Base-by-base conservation (phyloP, 2,888 invertebrate species). In the Drosophila neutralis region DNA sequence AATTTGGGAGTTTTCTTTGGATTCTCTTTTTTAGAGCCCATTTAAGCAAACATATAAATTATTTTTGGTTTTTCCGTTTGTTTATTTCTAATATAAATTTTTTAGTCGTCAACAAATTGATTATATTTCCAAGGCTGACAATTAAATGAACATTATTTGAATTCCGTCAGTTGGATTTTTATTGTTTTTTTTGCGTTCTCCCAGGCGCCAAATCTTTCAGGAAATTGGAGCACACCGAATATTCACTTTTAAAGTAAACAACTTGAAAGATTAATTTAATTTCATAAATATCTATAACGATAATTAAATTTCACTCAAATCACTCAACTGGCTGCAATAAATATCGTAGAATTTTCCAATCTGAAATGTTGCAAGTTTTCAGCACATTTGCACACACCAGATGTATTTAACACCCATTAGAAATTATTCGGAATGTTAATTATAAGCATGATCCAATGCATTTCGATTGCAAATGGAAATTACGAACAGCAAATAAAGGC, bases 381-480 rank as follows among this genome's bases (percentile, higher is more conserved):
- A 29, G 2, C 51, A 70, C 31, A 53, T 60, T 60, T 57, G 35
- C 21, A 21, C 15, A 51, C 48, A 33, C 11, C 45, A 60, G 66
- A 65, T 42, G 54, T 42, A 69, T 29, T 78, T 27, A 73, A 36
- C 45, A 68, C 61, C 48, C 48, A 49, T 54, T n/a, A 38, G 21
- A 40, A 60, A 48, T 29, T 42, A 33, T 54, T 52, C 61, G 59
- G 59, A 71, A 65, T 67, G 77, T 78, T 82, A 84, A 76, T 77
- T 84, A 87, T 87, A 81, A 83, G 77, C 66, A 83, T 85, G 87
- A 85, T 66, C 64, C 64, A 76, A 83, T 88, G 75, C 85, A 88
- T 62, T 78, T 67, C 66, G 57, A 68, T 71, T 71, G 56, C 62
- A 77, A 63, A 59, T 76, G 69, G 54, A 83, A 77, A 73, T 69